phyloP scores from a whole-genome alignment of 1,140 invertebrate species.

The Diorhabda carinulata region DNA sequence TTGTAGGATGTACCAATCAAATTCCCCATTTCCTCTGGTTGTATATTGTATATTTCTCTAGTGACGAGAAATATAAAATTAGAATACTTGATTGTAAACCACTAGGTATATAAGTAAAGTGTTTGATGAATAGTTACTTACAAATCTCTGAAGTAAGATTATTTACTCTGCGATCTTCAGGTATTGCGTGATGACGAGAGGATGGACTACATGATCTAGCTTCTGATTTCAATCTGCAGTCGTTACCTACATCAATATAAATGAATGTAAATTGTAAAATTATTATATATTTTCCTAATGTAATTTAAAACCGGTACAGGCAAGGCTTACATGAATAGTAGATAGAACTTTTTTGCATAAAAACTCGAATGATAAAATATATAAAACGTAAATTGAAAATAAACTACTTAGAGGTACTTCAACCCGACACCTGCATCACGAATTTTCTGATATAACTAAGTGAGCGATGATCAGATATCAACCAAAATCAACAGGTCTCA shows the following conservation, averaged over 20 bases:
- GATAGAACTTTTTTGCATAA: too few species aligned
- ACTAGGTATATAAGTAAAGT: neutral
- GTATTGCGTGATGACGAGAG: neutral
- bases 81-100: conserved; percentile 1
- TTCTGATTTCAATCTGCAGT: neutral
- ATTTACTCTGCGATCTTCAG: too few species aligned
- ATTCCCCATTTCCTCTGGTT: conserved; percentile 4
- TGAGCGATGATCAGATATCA: neutral
- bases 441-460: too few species aligned
- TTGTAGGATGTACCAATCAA: conserved; percentile 4
- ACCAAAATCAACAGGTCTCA: conserved; percentile 1
- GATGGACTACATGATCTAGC: conserved; percentile 3
- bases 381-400: neutral
- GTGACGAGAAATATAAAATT: neutral
- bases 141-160: too few species aligned
- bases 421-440: too few species aligned
- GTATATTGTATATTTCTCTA: too few species aligned
- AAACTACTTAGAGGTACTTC: neutral
- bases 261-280: neutral
- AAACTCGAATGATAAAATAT: too few species aligned
- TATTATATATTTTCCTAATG: conserved; percentile 6
- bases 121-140: neutral
- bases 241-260: neutral
- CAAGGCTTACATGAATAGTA: neutral
- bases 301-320: neutral